These are phyloP conservation scores for Drosophila funebris DNA, from an alignment of 1,140 invertebrate species.

Conservation along the genomic window DNA sequence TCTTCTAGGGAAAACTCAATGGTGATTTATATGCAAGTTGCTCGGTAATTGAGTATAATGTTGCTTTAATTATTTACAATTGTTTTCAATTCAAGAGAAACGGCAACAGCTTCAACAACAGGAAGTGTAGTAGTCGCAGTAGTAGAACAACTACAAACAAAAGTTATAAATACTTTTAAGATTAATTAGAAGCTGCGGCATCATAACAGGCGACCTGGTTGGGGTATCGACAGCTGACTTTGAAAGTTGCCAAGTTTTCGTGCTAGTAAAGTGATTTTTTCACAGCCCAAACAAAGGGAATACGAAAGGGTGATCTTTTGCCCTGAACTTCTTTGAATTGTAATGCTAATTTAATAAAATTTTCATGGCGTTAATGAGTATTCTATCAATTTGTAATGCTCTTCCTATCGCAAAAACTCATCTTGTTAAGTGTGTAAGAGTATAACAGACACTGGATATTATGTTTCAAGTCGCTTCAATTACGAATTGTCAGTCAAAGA, in stretches of 20 bases:
- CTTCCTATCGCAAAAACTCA: neutral
- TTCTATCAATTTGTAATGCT: slow-evolving; percentile 26
- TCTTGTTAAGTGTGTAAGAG: neutral
- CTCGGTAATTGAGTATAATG: slow-evolving; percentile 77
- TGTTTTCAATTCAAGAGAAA: slow-evolving; percentile 62
- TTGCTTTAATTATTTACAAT: slow-evolving; percentile 82
- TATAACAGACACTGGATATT: neutral
- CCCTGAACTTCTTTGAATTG: slow-evolving; percentile 10
- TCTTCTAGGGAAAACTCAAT: slow-evolving; percentile 25
- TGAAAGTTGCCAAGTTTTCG: slow-evolving; percentile 58
- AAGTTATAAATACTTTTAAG: slow-evolving; percentile 78
- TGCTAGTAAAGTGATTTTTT: slow-evolving; percentile 23
- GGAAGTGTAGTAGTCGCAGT: neutral
- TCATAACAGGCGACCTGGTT: slow-evolving; percentile 5
- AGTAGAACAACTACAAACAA: slow-evolving; percentile 55
- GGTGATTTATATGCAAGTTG: slow-evolving; percentile 70
- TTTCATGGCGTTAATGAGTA: slow-evolving; percentile 50
- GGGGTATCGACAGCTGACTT: slow-evolving; percentile 55
- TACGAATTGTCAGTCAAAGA: neutral
- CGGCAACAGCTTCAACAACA: slow-evolving; percentile 21
- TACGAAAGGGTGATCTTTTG: neutral
- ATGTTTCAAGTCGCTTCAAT: neutral
- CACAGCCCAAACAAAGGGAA: slow-evolving; percentile 5
- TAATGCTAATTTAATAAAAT: slow-evolving; percentile 39
- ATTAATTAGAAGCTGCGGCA: slow-evolving; percentile 64